Conservation (phyloP, 2,888 invertebrate genomes). For the Scelioninae gen. 1 region DNA sequence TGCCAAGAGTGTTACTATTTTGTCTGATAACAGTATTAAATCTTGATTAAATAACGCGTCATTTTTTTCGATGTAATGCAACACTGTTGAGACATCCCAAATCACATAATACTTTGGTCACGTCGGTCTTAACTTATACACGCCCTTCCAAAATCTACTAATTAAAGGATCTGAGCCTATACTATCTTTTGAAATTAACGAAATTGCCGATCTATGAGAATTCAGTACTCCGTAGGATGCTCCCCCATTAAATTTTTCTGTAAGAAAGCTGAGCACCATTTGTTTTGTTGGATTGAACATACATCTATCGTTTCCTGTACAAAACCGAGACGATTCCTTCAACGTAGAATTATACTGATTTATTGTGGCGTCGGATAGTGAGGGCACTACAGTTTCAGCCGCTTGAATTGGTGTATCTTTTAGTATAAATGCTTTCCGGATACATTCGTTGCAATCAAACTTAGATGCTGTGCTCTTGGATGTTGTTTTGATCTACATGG, state of each 20-base stretch:
- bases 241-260: not conserved
- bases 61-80: slow-evolving; percentile 52
- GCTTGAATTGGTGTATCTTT: too few relatives aligned
- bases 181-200: slow-evolving; percentile 33
- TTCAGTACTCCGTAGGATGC: slow-evolving; percentile 23
- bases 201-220: slow-evolving; percentile 50
- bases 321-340: not conserved
- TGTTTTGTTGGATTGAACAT: not conserved
- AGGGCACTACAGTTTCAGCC: too few relatives aligned
- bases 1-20: slow-evolving; percentile 59
- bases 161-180: slow-evolving; percentile 60
- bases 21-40: slow-evolving; percentile 45
- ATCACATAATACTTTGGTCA: slow-evolving; percentile 68
- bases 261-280: not conserved
- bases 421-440: too few relatives aligned
- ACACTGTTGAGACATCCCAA: slow-evolving; percentile 70
- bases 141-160: slow-evolving; percentile 70
- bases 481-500: too few relatives aligned
- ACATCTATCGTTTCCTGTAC: not conserved
- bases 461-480: too few relatives aligned
- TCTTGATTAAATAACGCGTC: slow-evolving; percentile 38
- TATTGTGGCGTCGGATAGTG: too few relatives aligned
- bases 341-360: too few relatives aligned
- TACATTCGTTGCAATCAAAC: too few relatives aligned
- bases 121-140: slow-evolving; percentile 66